A percentile compares a stretch with the other conserved stretches of the same genome.
phyloP scores from a whole-genome alignment of 2,113 vertebrate species.

The Bothrops jararaca region DNA sequence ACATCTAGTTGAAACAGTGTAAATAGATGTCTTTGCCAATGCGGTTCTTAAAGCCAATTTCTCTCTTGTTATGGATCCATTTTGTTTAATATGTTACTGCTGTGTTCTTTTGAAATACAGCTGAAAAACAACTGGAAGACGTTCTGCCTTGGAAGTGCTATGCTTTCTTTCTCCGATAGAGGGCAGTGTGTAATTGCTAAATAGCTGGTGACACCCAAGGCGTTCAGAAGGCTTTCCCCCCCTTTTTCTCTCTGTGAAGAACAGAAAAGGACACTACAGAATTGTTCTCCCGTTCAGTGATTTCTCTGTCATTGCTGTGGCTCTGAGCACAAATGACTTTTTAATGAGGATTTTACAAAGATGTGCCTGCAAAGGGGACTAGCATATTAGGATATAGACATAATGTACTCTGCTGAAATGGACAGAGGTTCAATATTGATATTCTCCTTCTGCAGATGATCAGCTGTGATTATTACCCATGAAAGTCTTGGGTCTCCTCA shows the following conservation, averaged over 20 bases:
- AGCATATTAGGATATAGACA: not conserved
- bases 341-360: conserved; percentile 35
- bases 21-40: not conserved
- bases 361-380: conserved; percentile 30
- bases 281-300: conserved; percentile 6
- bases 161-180: conserved; percentile 59
- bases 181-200: conserved; percentile 71
- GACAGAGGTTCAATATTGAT: not conserved
- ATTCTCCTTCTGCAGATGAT: not conserved
- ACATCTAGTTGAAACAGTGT: not conserved
- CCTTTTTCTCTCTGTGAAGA: not conserved
- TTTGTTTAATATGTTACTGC: not conserved
- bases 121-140: not conserved
- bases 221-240: not conserved
- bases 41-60: conserved; percentile 29
- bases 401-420: not conserved
- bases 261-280: conserved; percentile 51
- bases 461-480: conserved; percentile 7
- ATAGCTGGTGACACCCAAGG: not conserved
- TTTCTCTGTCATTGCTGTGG: conserved; percentile 44
- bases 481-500: not conserved
- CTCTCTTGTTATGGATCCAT: not conserved
- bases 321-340: conserved; percentile 39
- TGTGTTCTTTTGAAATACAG: not conserved
- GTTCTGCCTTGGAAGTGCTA: not conserved